Conservation (phyloP, 2,113 vertebrate species). For the Psittacula cyanocephala region DNA sequence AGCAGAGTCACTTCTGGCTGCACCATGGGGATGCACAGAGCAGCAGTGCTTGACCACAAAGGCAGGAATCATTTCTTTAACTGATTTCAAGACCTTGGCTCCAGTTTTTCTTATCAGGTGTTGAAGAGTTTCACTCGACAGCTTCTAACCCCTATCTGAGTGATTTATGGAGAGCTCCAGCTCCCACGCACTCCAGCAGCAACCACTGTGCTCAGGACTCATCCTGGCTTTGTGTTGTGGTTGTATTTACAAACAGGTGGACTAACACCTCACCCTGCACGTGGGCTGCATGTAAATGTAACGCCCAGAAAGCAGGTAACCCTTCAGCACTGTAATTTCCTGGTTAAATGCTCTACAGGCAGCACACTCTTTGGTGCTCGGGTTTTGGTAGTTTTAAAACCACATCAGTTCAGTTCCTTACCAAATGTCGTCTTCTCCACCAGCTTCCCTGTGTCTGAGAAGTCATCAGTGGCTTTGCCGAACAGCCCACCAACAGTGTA, state of each 20-base stretch:
- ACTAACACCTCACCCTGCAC: fast-evolving
- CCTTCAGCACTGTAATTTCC: not conserved
- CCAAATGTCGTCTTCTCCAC: constrained; percentile 90
- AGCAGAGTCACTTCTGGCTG: not conserved
- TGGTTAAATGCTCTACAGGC: not conserved
- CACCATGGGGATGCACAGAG: fast-evolving
- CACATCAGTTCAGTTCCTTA: constrained; percentile 51
- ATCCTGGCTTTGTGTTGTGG: not conserved
- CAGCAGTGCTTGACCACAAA: not conserved
- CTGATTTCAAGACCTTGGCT: not conserved
- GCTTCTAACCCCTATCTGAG: not conserved
- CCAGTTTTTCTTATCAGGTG: not conserved
- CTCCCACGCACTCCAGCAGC: not conserved
- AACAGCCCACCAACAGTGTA: constrained; percentile 88
- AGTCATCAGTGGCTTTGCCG: constrained; percentile 89
- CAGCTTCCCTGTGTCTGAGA: constrained; percentile 81
- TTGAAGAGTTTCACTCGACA: not conserved
- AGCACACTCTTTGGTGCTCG: not conserved
- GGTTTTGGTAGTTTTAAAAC: not conserved
- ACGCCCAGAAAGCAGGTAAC: not conserved
- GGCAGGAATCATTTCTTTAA: not conserved
- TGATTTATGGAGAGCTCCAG: not conserved
- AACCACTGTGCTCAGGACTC: not conserved
- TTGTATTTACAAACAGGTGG: not conserved
- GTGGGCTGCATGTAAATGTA: not conserved